Conservation (phyloP, 2,888 invertebrate genomes). For the Gastracanthus pulcherrimus region DNA sequence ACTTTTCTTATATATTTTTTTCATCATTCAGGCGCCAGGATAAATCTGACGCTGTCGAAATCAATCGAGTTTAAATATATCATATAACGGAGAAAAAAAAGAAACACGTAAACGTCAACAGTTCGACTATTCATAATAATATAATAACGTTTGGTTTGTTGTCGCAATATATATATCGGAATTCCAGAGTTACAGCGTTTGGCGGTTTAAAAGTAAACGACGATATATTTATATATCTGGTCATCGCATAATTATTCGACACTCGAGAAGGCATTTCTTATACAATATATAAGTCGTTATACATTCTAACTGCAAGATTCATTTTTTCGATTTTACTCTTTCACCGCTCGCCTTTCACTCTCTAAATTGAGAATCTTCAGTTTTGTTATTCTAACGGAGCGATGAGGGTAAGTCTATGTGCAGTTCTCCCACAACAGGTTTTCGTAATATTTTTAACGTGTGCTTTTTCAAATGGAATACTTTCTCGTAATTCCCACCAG, state of each 20-base stretch:
- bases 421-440: slow-evolving; percentile 45
- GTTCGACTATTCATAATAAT: slow-evolving; percentile 48
- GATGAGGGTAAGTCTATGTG: slow-evolving; percentile 20
- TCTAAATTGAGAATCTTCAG: neutral
- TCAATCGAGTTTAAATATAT: slow-evolving; percentile 32
- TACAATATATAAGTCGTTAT: slow-evolving; percentile 55
- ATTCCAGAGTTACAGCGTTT: slow-evolving; percentile 47
- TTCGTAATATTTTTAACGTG: slow-evolving; percentile 9
- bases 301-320: slow-evolving; percentile 53
- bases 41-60: slow-evolving; percentile 48
- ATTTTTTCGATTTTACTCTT: slow-evolving; percentile 38
- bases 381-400: slow-evolving; percentile 23
- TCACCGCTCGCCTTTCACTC: neutral
- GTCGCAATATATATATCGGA: slow-evolving; percentile 34
- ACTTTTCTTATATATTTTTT: slow-evolving; percentile 32
- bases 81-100: slow-evolving; percentile 50
- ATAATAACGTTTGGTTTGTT: slow-evolving; percentile 42
- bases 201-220: slow-evolving; percentile 51
- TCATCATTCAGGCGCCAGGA: slow-evolving; percentile 36
- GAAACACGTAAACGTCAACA: slow-evolving; percentile 51
- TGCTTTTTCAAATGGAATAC: no score
- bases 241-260: slow-evolving; percentile 57
- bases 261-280: slow-evolving; percentile 60
- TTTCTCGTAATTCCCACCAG: no score
- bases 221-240: slow-evolving; percentile 51